A percentile compares a stretch with the other conserved stretches of the same genome.
These are phyloP conservation scores for Anarhynchus alexandrinus DNA, from an alignment of 2,113 vertebrate genomes.

Conservation along the genomic window DNA sequence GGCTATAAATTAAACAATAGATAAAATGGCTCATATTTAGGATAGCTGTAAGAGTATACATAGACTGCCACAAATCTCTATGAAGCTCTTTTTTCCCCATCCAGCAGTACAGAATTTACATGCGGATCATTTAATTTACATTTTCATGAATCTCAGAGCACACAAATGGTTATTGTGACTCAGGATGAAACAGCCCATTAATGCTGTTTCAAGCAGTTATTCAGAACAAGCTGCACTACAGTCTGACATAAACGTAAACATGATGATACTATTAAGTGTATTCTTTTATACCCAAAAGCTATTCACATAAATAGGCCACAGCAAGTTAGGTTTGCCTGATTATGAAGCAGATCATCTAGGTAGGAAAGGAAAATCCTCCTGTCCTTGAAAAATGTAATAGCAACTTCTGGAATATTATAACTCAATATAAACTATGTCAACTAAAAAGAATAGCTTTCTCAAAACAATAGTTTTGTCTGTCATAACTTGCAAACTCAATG, in stretches of 20 bases:
- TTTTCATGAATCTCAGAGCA: not conserved
- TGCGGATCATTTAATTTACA: not conserved
- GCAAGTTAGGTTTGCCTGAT: not conserved
- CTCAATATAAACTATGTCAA: not conserved
- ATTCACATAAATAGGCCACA: not conserved
- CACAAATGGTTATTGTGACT: constrained; percentile 22
- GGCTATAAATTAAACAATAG: not conserved
- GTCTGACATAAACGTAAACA: constrained; percentile 36
- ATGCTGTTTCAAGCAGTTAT: not conserved
- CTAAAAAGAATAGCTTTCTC: not conserved
- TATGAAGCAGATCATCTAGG: not conserved
- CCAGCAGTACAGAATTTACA: not conserved
- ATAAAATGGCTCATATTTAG: not conserved
- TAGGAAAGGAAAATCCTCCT: not conserved
- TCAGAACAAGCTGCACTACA: constrained; percentile 13
- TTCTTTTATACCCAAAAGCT: not conserved
- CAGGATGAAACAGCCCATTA: not conserved
- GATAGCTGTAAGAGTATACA: not conserved
- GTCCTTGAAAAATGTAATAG: not conserved
- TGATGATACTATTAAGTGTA: not conserved
- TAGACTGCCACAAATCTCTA: not conserved
- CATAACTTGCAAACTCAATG: not conserved
- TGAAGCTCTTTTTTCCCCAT: not conserved
- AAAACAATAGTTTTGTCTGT: not conserved
- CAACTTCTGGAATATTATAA: not conserved